Percentiles rank a stretch among this genome's conserved stretches.
Evolutionary conservation across 1,140 invertebrate species (phyloP).

Genomic region (Harpegnathos saltator): DNA sequence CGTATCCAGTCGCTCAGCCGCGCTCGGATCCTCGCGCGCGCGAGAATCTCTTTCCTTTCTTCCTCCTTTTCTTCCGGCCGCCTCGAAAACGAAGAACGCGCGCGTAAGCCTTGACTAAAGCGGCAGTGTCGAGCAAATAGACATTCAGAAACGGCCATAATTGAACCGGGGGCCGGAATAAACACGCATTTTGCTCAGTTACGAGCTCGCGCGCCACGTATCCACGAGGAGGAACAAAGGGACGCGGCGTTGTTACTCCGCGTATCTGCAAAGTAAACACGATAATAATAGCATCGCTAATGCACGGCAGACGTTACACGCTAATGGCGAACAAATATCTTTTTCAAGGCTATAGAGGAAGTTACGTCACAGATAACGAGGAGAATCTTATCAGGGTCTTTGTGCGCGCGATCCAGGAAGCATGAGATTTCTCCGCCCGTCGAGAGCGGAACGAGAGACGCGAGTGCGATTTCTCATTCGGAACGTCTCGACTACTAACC

Average conservation of each 20-base stretch:
- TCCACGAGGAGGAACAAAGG: constrained; percentile 45
- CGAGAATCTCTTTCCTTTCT: no score
- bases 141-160: background rate
- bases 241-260: constrained; percentile 45
- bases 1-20: no score
- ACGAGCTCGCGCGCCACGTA: constrained; percentile 26
- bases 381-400: constrained; percentile 49
- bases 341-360: constrained; percentile 34
- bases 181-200: constrained; percentile 36
- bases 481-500: background rate
- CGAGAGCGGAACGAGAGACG: no score
- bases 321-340: constrained; percentile 55
- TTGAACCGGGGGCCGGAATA: constrained; percentile 30
- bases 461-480: background rate
- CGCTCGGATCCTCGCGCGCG: no score
- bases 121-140: background rate
- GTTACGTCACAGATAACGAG: constrained; percentile 51
- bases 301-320: constrained; percentile 47
- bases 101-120: background rate
- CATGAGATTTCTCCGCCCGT: background rate
- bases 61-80: no score
- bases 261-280: constrained; percentile 52
- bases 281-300: constrained; percentile 56
- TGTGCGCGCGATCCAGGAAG: background rate
- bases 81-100: no score